A percentile compares a stretch with the other conserved stretches of the same genome.
phyloP scores from a whole-genome alignment of 2,113 vertebrate species.

The Hippocampus mohnikei region DNA sequence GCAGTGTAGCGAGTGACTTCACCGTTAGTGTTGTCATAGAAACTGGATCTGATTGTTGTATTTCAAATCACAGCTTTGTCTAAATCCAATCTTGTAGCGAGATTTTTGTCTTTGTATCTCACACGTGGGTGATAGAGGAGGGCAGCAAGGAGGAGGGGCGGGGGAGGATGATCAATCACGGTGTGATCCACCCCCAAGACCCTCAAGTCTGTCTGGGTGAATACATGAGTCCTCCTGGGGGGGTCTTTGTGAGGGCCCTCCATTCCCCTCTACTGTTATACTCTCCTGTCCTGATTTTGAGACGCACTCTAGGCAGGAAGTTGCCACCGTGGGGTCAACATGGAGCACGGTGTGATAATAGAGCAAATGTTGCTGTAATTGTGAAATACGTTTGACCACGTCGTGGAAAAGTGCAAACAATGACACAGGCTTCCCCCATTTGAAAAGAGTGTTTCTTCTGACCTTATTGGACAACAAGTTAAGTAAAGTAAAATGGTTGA shows the following conservation, averaged over 20 bases:
- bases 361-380: background rate
- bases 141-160: constrained; percentile 26
- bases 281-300: constrained; percentile 34
- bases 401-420: background rate
- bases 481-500: background rate
- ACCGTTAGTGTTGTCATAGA: background rate
- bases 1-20: background rate
- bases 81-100: constrained; percentile 5
- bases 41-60: background rate
- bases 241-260: constrained; percentile 59
- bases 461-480: background rate
- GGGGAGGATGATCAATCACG: constrained; percentile 60
- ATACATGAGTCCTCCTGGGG: constrained; percentile 64
- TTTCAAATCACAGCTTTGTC: background rate
- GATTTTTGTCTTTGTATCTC: constrained; percentile 50
- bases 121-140: constrained; percentile 71
- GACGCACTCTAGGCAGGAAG: constrained; percentile 12
- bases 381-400: background rate
- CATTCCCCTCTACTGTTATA: constrained; percentile 53
- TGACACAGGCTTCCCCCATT: background rate
- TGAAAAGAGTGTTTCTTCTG: background rate
- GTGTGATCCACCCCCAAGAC: constrained; percentile 41
- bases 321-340: constrained; percentile 12
- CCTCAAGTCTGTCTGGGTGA: constrained; percentile 62
- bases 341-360: constrained; percentile 1